Conservation (phyloP, 2,113 vertebrate species). For the Asarcornis scutulata region DNA sequence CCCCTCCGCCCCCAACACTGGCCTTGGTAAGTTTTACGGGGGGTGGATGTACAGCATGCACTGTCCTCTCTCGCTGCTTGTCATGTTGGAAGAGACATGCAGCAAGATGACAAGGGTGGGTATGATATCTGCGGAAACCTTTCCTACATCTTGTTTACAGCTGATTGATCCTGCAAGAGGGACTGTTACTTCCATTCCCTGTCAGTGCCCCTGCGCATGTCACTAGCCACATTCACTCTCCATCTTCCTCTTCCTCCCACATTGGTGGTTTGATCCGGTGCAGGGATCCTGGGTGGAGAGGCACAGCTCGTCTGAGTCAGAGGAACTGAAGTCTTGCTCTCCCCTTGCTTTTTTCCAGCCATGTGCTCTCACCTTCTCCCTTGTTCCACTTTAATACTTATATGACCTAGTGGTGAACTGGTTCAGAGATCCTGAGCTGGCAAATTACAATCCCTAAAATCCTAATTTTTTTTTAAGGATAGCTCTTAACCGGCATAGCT, state of each 20-base stretch:
- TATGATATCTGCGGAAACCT: neutral
- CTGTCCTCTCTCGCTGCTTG: neutral
- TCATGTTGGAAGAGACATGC: neutral
- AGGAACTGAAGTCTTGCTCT: neutral
- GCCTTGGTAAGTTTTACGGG: constrained; percentile 78
- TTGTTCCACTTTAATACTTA: neutral
- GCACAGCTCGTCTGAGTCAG: neutral
- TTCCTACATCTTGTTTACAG: neutral
- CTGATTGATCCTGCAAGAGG: neutral
- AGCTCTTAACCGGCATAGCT: neutral
- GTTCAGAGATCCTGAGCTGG: neutral
- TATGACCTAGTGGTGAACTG: neutral
- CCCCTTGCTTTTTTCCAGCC: neutral
- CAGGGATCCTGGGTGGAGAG: neutral
- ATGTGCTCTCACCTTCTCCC: neutral
- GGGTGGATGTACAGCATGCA: neutral
- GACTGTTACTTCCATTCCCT: neutral
- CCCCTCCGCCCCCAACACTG: constrained; percentile 89
- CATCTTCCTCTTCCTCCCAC: neutral
- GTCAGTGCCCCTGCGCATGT: neutral
- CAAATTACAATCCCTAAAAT: neutral
- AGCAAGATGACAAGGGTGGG: neutral
- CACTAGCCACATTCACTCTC: neutral
- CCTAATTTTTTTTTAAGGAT: neutral
- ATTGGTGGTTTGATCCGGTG: neutral